Evolutionary conservation across 2,113 vertebrate genomes (phyloP), one percentile per base, ranked within the genome.

Genomic region (Brachyhypopomus gauderio): DNA sequence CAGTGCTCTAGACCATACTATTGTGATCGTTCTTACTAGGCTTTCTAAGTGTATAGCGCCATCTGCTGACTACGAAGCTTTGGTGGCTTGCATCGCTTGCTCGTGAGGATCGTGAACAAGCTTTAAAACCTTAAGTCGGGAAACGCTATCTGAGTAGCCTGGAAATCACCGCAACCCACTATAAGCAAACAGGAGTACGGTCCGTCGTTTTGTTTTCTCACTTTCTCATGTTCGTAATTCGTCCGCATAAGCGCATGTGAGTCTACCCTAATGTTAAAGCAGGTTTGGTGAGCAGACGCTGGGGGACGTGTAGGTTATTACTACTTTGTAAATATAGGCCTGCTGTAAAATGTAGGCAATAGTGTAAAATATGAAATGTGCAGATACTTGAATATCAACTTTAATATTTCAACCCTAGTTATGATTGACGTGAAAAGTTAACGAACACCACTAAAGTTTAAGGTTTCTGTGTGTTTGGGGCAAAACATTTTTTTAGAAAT

Each of bases 11-110:
- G 64, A 23, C 25, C 64, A n/a, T 16, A 16, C 64, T 52, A 52
- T 52, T 19, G 64, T 36, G 64, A 36, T 27, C 1, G 12, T 34
- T 67, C 66, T 11, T 38, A 22, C 9, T 70, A 38, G n/a, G 36
- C 66, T 70, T 70, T 70, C 30, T 56, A 72, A 83, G 77, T 62
- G 70, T 52, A 76, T 58, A 85, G 77, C 84, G 84, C 84, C 84
- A 83, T 85, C 84, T 83, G 80, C 81, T 67, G 84, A 67, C 81
- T 3, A 55, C 16, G n/a, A 41, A 66, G 0, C 17, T 38, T 22
- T 48, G 3, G 3, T 2, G 58, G 30, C 59, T 2, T 25, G 63
- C 23, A 64, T 27, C 12, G 45, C 45, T 3, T 52, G 45, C 45
- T 52, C 45, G 45, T 52, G 45, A 1, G 9, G 45, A 52, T 52